These are phyloP conservation scores for Corapipo altera DNA, from an alignment of 2,113 vertebrate genomes.

Conservation along the genomic window DNA sequence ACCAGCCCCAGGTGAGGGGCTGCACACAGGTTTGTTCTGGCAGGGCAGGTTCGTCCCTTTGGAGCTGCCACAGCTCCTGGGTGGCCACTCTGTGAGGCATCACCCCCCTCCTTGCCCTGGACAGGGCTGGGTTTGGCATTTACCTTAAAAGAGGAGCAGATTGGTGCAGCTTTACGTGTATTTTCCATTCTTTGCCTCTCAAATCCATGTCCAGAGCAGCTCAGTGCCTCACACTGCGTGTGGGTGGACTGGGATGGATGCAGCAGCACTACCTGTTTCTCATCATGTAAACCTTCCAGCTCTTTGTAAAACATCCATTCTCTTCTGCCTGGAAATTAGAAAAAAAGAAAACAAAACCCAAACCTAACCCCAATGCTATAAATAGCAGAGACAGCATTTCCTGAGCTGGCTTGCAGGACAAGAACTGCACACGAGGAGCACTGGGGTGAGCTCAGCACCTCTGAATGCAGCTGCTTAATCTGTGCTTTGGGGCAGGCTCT, in stretches of 20 bases:
- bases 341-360: neutral
- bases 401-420: neutral
- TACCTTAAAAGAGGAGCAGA: neutral
- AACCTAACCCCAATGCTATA: neutral
- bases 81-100: neutral
- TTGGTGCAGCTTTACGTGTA: rapidly evolving
- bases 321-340: neutral
- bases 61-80: neutral
- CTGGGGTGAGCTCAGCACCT: neutral
- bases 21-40: neutral
- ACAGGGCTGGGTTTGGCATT: neutral
- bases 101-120: neutral
- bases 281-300: neutral
- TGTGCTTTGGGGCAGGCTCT: neutral
- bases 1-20: neutral
- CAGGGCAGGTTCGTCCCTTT: neutral
- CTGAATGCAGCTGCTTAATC: neutral
- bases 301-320: neutral
- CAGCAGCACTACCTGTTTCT: neutral
- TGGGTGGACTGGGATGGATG: neutral
- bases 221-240: neutral
- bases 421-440: neutral
- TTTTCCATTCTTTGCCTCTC: neutral
- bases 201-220: neutral
- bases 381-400: neutral